A percentile compares a stretch with the other conserved stretches of the same genome.
phyloP scores from a whole-genome alignment of 2,888 invertebrate genomes.

The Gonocerus acuteangulatus region DNA sequence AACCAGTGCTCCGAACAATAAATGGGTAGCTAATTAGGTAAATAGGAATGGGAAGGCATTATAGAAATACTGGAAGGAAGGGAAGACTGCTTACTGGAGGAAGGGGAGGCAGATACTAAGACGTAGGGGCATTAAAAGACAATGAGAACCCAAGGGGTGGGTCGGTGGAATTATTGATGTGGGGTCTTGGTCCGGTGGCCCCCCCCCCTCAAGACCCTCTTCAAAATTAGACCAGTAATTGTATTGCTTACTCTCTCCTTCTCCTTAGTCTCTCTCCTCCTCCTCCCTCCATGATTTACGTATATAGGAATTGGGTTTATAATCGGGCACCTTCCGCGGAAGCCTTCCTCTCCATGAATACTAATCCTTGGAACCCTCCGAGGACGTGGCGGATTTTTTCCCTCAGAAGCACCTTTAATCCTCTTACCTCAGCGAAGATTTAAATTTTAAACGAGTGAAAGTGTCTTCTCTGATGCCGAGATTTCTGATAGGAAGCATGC shows the following conservation, averaged over 20 bases:
- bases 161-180: constrained; percentile 20
- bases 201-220: not conserved
- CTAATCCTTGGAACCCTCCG: not conserved
- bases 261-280: not conserved
- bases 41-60: no score
- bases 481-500: no score
- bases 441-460: no score
- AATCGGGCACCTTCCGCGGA: not conserved
- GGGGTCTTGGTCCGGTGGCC: constrained; percentile 12
- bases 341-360: not conserved
- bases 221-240: constrained; percentile 26
- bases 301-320: not conserved
- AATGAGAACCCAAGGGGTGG: constrained; percentile 2
- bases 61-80: no score
- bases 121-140: constrained; percentile 25
- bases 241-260: constrained; percentile 18
- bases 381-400: not conserved
- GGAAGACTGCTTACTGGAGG: no score
- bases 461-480: no score
- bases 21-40: no score
- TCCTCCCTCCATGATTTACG: not conserved
- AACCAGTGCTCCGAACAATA: no score
- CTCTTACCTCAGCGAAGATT: no score
- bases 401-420: no score
- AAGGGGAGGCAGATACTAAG: constrained; percentile 6